Base-by-base conservation (phyloP, 35 echinoderm and acorn worm species). In the Lytechinus pictus region DNA sequence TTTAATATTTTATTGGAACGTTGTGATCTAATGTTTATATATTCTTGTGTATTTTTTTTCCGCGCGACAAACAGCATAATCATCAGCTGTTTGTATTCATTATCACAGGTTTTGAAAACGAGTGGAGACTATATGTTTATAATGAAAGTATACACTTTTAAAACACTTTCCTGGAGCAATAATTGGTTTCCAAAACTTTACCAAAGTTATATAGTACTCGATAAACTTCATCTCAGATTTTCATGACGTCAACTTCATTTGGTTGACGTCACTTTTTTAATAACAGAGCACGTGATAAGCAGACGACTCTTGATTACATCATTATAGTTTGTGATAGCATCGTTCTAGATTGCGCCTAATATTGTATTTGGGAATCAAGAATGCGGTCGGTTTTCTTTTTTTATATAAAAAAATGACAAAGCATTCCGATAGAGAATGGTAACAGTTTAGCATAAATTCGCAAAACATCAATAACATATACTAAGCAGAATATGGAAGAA, bases 121-220 rank as follows among this genome's bases (percentile, higher is more conserved):
- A 58, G 9, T 11, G 56, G 13, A 58, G 56, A 79, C 21, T 24
- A 79, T 79, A 24, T 24, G 7, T 79, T 79, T 4, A n/a, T 7
- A 24, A 79, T 79, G 66, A 24, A 79, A 79, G 61, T 6, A 13
- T 21, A 71, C 13, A 71, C 19, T 6, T 44, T n/a, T 79, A 79
- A 24, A 79, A 79, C 66, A 79, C 5, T 24, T 79, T 79, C 66
- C 8, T 24, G 66, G 2, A 24, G 66, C 19, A 79, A 79, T 24
- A n/a, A n/a, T 24, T 16, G 5, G 12, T 24, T 6, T 24, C 16
- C 66, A 13, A 58, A 58, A 79, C n/a, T 4, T 79, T 24, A 52
- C 52, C 29, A 90, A 90, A 2, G 88, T 90, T 90, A 33, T 90
- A 90, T 90, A 90, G 88, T 90, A 90, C 88, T 90, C 52, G 88